Conservation (phyloP, 2,797 vertebrate genomes). For the Cossypha dichroa region DNA sequence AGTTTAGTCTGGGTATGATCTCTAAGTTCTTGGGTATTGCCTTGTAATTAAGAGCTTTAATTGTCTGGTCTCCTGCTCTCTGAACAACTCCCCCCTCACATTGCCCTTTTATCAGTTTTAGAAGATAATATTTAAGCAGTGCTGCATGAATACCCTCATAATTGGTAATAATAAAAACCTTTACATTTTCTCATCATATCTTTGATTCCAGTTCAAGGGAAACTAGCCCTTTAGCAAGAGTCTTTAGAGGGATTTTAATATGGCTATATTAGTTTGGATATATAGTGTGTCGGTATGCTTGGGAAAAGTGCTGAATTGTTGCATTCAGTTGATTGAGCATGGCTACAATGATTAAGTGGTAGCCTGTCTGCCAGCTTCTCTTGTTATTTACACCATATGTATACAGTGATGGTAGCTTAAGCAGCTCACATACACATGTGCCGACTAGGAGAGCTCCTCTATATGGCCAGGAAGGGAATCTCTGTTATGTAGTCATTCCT, state of each 20-base stretch:
- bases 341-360: not conserved
- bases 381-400: not conserved
- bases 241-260: constrained; percentile 25
- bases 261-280: not conserved
- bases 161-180: constrained; percentile 7
- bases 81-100: not conserved
- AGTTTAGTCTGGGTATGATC: constrained; percentile 10
- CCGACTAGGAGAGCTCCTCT: not conserved
- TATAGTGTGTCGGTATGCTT: not conserved
- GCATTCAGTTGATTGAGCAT: not conserved
- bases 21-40: not conserved
- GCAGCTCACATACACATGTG: not conserved
- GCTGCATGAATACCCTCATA: not conserved
- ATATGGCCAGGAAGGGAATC: not conserved
- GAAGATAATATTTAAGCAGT: constrained; percentile 36
- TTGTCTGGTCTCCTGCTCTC: not conserved
- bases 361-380: not conserved
- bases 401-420: not conserved
- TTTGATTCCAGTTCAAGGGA: constrained; percentile 17
- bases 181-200: not conserved
- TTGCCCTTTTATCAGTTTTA: constrained; percentile 20
- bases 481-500: not conserved
- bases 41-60: not conserved
- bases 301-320: not conserved
- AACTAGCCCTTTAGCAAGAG: not conserved